Percentiles rank a stretch among this genome's conserved stretches.
Conservation (phyloP, 2,113 vertebrate genomes). For the Heptranchias perlo region DNA sequence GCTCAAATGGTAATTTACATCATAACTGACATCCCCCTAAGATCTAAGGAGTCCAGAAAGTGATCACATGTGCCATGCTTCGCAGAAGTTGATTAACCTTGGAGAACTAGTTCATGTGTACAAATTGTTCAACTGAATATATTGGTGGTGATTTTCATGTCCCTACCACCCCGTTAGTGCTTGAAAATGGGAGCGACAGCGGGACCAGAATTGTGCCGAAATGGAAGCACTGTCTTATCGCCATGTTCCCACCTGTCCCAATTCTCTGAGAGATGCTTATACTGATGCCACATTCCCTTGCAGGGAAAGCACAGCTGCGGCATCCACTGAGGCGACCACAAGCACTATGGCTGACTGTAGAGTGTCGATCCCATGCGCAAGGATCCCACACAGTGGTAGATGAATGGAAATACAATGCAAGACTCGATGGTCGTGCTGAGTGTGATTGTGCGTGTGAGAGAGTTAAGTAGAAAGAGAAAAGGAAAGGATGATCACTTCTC, state of each 20-base stretch:
- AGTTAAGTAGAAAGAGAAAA: not conserved
- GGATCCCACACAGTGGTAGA: not conserved
- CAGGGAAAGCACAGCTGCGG: no score
- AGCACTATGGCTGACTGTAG: no score
- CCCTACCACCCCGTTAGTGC: not conserved
- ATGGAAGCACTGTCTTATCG: not conserved
- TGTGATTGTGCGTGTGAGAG: not conserved
- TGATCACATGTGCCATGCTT: not conserved
- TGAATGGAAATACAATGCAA: not conserved
- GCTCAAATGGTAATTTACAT: not conserved
- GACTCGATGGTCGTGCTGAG: not conserved
- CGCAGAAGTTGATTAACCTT: not conserved
- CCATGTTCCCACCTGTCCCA: not conserved
- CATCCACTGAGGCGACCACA: no score
- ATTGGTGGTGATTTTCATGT: not conserved
- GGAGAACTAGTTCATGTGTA: not conserved
- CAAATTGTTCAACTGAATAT: not conserved
- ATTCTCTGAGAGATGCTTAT: no score
- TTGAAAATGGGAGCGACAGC: not conserved
- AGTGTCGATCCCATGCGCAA: no score
- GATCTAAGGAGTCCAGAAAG: not conserved
- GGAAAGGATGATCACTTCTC: not conserved
- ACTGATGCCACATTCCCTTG: no score
- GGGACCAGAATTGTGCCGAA: not conserved
- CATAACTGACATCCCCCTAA: not conserved